Conservation (phyloP, 2,113 vertebrate species). For the Sylvia atricapilla region DNA sequence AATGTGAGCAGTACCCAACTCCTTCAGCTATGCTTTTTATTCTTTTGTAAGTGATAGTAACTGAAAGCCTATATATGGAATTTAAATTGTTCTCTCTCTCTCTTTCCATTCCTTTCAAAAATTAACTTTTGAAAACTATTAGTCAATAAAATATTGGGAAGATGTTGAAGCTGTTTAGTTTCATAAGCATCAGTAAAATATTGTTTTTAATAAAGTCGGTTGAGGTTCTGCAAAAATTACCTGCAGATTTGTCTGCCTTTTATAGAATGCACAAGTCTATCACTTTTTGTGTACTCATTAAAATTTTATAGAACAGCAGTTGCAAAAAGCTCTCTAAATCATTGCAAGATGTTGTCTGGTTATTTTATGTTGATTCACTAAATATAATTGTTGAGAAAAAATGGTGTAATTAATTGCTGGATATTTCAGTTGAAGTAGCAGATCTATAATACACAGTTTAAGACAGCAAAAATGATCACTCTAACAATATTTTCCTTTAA, state of each 20-base stretch:
- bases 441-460: not conserved
- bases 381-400: slow-evolving; percentile 2
- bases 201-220: slow-evolving; percentile 58
- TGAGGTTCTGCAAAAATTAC: slow-evolving; percentile 5
- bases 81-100: not conserved
- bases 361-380: slow-evolving; percentile 45
- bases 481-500: not conserved
- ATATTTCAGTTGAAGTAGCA: not conserved
- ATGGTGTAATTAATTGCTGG: not conserved
- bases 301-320: slow-evolving; percentile 53
- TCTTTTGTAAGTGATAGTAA: not conserved
- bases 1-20: not conserved
- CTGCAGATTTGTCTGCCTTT: slow-evolving; percentile 20
- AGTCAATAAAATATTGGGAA: slow-evolving; percentile 1
- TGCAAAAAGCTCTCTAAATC: slow-evolving; percentile 60
- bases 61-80: not conserved
- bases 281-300: slow-evolving; percentile 55
- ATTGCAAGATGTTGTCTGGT: not conserved
- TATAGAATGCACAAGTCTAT: not conserved
- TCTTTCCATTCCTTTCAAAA: not conserved
- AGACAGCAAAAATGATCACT: not conserved
- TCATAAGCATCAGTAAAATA: slow-evolving; percentile 48
- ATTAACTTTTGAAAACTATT: not conserved
- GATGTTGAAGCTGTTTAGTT: not conserved
- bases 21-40: not conserved